Evolutionary conservation across 2,113 vertebrate species (phyloP).

Genomic region (Acanthochromis polyacanthus): DNA sequence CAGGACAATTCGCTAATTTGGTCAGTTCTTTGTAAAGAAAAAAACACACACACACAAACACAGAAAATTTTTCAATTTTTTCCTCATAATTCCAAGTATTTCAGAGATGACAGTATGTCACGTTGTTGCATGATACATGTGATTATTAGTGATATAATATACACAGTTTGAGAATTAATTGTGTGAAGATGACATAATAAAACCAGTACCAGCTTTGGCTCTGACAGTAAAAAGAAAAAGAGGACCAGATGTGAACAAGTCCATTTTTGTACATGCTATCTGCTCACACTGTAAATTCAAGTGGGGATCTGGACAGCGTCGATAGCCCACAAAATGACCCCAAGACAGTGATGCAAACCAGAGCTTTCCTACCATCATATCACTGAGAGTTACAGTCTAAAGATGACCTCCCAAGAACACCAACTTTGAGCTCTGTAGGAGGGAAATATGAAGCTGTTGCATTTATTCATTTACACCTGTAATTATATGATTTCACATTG

Average conservation of each 20-base stretch:
- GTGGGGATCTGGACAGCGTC: conserved; percentile 52
- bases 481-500: conserved; percentile 16
- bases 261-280: neutral
- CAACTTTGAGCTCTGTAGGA: conserved; percentile 7
- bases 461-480: conserved; percentile 2
- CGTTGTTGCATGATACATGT: too few relatives aligned
- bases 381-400: conserved; percentile 20
- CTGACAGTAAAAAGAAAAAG: neutral
- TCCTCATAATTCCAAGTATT: too few relatives aligned
- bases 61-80: too few relatives aligned
- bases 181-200: too few relatives aligned
- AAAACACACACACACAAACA: too few relatives aligned
- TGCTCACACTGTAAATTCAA: conserved; percentile 33
- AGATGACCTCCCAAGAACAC: conserved; percentile 60
- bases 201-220: too few relatives aligned
- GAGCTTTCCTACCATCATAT: conserved; percentile 39
- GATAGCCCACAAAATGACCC: conserved; percentile 34
- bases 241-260: conserved; percentile 16
- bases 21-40: too few relatives aligned
- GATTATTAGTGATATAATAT: too few relatives aligned
- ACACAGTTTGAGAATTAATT: too few relatives aligned
- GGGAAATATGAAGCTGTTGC: neutral
- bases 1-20: too few relatives aligned
- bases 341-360: conserved; percentile 49
- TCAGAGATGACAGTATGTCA: too few relatives aligned